A percentile compares a stretch with the other conserved stretches of the same genome.
Evolutionary conservation across 2,113 vertebrate species (phyloP).

Genomic region (Hydropotes inermis): DNA sequence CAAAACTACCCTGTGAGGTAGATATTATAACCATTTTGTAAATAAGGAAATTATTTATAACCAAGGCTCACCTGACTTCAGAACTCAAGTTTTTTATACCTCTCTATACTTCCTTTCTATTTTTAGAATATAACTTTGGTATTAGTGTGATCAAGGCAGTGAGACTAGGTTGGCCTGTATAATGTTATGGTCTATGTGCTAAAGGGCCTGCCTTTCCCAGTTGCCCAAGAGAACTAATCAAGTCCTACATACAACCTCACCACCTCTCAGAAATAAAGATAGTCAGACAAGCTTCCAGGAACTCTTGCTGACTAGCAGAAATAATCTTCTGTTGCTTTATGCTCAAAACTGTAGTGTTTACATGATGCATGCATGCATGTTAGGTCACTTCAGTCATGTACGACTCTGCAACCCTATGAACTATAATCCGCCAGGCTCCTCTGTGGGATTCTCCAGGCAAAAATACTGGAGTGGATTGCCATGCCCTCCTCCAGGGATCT

Average conservation of each 20-base stretch:
- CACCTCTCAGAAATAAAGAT: neutral
- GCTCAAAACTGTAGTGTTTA: neutral
- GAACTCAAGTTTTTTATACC: neutral
- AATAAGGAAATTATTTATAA: slow-evolving; percentile 16
- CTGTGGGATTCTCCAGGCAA: neutral
- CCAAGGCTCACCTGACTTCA: neutral
- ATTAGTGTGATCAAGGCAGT: neutral
- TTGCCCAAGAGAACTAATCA: neutral
- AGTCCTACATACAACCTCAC: neutral
- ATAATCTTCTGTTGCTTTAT: neutral
- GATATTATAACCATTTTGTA: neutral
- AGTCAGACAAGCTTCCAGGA: neutral
- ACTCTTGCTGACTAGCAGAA: slow-evolving; percentile 3
- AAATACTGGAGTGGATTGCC: neutral
- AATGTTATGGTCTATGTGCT: neutral
- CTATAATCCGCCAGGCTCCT: neutral
- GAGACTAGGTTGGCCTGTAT: neutral
- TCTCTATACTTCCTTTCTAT: neutral
- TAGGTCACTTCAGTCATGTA: neutral
- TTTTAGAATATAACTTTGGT: slow-evolving; percentile 13
- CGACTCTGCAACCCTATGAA: neutral
- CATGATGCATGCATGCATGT: neutral
- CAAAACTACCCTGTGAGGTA: neutral
- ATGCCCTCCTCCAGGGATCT: neutral
- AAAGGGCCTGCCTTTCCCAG: neutral